Conservation (phyloP, 64 coral and sea anemone genomes). For the Trachythela sp. region DNA sequence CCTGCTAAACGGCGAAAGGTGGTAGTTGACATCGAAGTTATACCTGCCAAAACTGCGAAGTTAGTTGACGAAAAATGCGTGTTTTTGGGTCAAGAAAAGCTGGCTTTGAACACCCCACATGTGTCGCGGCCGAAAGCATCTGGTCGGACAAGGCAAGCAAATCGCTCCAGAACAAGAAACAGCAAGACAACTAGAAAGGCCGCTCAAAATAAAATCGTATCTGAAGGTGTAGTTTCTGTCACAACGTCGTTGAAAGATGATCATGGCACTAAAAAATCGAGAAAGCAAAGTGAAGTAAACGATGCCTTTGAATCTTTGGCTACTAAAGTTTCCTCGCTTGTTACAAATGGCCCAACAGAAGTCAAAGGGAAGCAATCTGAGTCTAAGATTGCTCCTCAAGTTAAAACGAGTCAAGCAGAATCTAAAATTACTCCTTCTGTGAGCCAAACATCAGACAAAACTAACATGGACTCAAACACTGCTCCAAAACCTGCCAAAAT, state of each 20-base stretch:
- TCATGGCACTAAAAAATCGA: background rate
- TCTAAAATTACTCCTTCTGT: background rate
- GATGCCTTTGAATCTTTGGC: background rate
- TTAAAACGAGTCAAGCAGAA: background rate
- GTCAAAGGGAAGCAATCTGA: background rate
- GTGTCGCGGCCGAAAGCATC: background rate
- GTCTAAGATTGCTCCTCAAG: background rate
- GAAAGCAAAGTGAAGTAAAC: background rate
- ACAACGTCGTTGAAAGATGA: background rate
- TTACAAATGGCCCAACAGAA: too few species aligned
- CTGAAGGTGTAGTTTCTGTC: background rate
- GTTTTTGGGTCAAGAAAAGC: background rate
- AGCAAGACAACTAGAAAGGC: background rate
- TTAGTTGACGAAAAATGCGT: background rate
- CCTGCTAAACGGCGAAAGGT: background rate
- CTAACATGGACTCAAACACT: background rate
- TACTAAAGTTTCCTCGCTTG: background rate
- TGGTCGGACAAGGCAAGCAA: background rate
- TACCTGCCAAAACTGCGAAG: background rate
- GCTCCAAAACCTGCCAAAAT: background rate
- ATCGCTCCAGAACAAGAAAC: background rate
- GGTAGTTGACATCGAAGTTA: background rate
- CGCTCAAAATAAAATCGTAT: background rate
- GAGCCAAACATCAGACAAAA: background rate
- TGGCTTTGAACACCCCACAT: background rate